Base-by-base conservation (phyloP, 2,888 invertebrate species). In the Hirtodrosophila trivittata region DNA sequence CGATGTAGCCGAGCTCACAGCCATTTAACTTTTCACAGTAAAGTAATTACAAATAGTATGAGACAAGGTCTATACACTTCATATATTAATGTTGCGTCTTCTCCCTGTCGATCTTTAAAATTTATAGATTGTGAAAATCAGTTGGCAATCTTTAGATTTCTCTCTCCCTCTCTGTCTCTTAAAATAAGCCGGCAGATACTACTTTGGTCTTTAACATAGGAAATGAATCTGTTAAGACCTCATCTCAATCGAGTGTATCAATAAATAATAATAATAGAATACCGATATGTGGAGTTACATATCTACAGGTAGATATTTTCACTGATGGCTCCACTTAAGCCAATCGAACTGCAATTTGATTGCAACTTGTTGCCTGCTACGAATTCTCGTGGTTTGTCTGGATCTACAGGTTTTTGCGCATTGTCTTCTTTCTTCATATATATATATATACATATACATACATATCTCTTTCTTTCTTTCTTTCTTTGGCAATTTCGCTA, bases 241-340 rank as follows among this genome's bases (percentile, higher is more conserved):
- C 18, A 28, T 26, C 41, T 43, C 9, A 10, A 52, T 39, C 37
- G 21, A 39, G 38, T 37, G n/a, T 58, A 33, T 51, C 59, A 72
- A 73, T 69, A 67, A 67, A 60, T 73, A 55, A 21, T 5, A 21
- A 21, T 21, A 21, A 21, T 21, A 21, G 5, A n/a, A n/a, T 60
- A 73, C 60, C 69, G 55, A 46, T 10, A 64, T 42, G 47, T 60
- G 41, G 10, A 30, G 63, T 64, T 16, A 60, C 50, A 59, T 3
- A 6, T 4, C 25, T 25, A 25, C 25, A 25, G 55, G 55, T 55
- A 46, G 68, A 64, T 67, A 59, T 69, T 63, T 63, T 63, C 58
- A 47, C 65, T 76, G 77, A 85, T 77, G 75, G 64, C 75, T 78
- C 59, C 75, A 82, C 85, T 82, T 84, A 51, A 42, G 82, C 60